These are phyloP conservation scores for Nymphalis polychloros DNA, from an alignment of 2,888 invertebrate species.

Conservation along the genomic window DNA sequence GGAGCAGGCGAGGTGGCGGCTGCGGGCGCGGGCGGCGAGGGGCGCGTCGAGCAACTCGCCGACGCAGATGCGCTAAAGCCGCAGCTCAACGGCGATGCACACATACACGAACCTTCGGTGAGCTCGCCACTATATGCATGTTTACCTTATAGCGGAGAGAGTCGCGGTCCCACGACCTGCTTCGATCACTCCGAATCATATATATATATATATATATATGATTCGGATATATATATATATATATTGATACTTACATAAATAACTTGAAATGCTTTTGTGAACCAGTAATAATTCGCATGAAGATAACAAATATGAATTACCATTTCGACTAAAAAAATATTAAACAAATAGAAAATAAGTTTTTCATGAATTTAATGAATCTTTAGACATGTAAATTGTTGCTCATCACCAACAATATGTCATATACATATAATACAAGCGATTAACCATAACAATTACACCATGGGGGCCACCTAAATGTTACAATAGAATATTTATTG, in stretches of 20 bases:
- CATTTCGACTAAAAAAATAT: too few species aligned
- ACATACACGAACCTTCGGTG: slow-evolving; percentile 83
- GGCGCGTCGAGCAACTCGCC: slow-evolving; percentile 89
- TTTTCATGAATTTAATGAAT: too few species aligned
- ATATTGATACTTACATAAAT: not conserved
- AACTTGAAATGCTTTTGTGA: not conserved
- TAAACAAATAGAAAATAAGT: too few species aligned
- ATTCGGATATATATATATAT: too few species aligned
- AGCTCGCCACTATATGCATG: slow-evolving; percentile 46
- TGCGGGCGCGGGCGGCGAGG: slow-evolving; percentile 83
- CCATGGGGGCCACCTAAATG: slow-evolving; percentile 27
- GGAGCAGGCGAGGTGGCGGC: slow-evolving; percentile 80
- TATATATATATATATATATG: not conserved
- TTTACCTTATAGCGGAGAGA: not conserved
- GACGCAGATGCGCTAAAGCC: slow-evolving; percentile 87
- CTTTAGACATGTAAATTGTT: too few species aligned
- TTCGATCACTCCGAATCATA: not conserved
- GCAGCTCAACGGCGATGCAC: slow-evolving; percentile 87
- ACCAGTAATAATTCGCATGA: not conserved
- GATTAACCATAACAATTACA: slow-evolving; percentile 4
- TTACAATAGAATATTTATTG: slow-evolving; percentile 23
- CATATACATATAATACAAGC: not conserved
- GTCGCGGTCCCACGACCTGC: not conserved
- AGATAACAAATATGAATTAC: not conserved
- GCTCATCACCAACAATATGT: too few species aligned